Base-by-base conservation (phyloP, 2,888 invertebrate species). In the Campoplex capitator region DNA sequence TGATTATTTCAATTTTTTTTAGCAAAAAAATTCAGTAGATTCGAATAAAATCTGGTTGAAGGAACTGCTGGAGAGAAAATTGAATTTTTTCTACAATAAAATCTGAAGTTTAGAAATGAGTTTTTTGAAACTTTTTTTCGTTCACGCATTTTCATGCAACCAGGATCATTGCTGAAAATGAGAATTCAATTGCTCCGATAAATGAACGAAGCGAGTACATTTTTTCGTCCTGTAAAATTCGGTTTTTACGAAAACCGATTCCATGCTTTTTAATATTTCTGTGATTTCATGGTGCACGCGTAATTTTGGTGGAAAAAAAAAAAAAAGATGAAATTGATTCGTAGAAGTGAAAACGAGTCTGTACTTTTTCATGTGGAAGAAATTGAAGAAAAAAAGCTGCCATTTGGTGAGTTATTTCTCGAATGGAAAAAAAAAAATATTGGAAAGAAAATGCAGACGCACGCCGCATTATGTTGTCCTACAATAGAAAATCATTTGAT, bases 381-480 rank as follows among this genome's bases (percentile, higher is more conserved):
- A 38, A 67, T 58, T 4, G 8, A 35, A 38, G 35, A 67, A 67
- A 67, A 67, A 67, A 13, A 35, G 0, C 35, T 67, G 35, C 32
- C 65, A 67, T 38, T 67, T n/a, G 38, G n/a, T 35, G 11, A 35
- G 18, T 48, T 48, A 51, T 56, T 62, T 38, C 16, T 71, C 51
- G 65, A 75, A 48, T 81, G 42, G 28, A 65, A 56, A 38, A 35
- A 28, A 18, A 38, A 35, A 28, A 18, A 71, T 28, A 74, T 67
- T 42, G 58, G 56, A 79, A 80, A 58, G n/a, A 54, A 71, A 51
- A 82, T 68, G 78, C 85, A 68, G 68, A 75, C 74, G 77, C 85
- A 74, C 74, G 38, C 28, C 48, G 67, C 68, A 78, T 85, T 85
- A 83, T 79, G 68, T 62, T 65, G 85, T 54, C 54, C 11, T 32